A percentile compares a stretch with the other conserved stretches of the same genome.
phyloP scores from a whole-genome alignment of 2,797 vertebrate genomes.

The Okamejei kenojei region DNA sequence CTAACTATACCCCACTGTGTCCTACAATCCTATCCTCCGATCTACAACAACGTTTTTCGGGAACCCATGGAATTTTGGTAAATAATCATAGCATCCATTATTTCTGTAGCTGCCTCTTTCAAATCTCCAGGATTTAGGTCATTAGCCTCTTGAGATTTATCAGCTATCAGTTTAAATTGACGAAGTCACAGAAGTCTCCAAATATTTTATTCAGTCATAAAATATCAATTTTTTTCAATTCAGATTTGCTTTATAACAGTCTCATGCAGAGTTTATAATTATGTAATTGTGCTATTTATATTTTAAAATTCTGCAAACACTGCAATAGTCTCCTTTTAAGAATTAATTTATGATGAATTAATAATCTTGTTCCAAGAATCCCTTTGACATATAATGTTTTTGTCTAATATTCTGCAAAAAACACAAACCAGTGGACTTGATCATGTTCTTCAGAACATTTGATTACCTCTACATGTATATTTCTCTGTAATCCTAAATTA shows the following conservation, averaged over 20 bases:
- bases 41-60: too few species aligned
- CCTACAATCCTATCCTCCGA: too few species aligned
- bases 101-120: too few species aligned
- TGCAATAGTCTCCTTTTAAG: background rate
- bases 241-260: background rate
- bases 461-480: background rate
- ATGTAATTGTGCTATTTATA: background rate
- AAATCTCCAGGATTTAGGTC: too few species aligned
- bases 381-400: too few species aligned
- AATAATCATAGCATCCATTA: too few species aligned
- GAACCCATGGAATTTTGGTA: too few species aligned
- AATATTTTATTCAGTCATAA: background rate
- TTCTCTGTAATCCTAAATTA: constrained; percentile 18
- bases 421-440: background rate
- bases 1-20: too few species aligned
- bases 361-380: background rate
- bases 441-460: background rate
- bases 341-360: background rate
- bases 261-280: background rate
- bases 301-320: background rate
- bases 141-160: too few species aligned
- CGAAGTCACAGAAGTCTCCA: background rate
- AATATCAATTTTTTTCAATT: background rate
- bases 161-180: background rate
- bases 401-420: background rate